Evolutionary conservation across 2,888 invertebrate species (phyloP), one percentile per base, ranked within the genome.

Genomic region (Bombyx huttoni): DNA sequence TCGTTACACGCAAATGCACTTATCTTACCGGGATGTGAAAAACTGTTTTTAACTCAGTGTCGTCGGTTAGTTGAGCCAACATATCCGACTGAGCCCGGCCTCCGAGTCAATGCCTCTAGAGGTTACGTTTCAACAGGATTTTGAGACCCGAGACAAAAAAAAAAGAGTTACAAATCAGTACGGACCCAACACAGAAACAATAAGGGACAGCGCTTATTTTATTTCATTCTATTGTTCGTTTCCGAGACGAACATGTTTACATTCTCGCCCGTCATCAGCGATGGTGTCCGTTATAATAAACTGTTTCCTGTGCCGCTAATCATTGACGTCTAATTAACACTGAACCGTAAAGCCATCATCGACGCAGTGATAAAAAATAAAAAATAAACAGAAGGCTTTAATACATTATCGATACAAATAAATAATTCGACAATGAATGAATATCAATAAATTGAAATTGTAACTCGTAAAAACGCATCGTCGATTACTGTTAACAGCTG

Each of bases 1-100:
- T 81, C 71, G 77, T 76, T 78, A 89, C 89, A 89, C 88, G 89
- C 81, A 88, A 89, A 89, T 85, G 89, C 89, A 89, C 89, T 89
- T 89, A 89, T 85, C 84, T 85, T 73, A 78, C 81, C 75, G 81
- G 77, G 75, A 80, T 76, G 82, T 83, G 84, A 85, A 83, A 84
- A 86, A 85, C 81, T 79, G 81, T 80, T 76, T 69, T 71, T 70
- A 73, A 75, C 75, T 68, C 78, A 75, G 74, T 78, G 78, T 75
- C 80, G 78, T 78, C 77, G 76, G 78, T 82, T 78, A 81, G 81
- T 77, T 81, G 81, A 76, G 70, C 81, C 81, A 79, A 76, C 77
- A 77, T 72, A 68, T 66, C 62, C 62, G 60, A 67, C 68, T 69
- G 64, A 62, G 67, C 65, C 62, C 62, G 64, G 62, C 67, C 65